Evolutionary conservation across 1,140 invertebrate species (phyloP).

Genomic region (Eupristina koningsbergeri): DNA sequence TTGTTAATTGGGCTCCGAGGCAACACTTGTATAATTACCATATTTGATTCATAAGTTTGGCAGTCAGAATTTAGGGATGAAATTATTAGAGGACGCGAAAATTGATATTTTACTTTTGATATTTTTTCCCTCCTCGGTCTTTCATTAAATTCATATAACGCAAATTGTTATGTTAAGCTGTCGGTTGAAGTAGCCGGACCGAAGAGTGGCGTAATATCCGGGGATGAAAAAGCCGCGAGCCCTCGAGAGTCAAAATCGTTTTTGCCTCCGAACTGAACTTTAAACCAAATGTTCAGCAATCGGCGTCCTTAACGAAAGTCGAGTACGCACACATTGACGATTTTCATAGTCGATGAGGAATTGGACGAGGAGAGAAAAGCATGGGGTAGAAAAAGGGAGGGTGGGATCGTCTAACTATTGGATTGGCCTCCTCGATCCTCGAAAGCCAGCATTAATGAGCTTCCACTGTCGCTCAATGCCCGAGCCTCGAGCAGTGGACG

Average conservation of each 20-base stretch:
- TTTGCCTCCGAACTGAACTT: neutral
- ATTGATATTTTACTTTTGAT: neutral
- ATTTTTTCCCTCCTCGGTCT: neutral
- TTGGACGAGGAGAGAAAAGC: constrained; percentile 4
- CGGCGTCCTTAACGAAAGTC: neutral
- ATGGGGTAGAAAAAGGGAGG: too few relatives aligned
- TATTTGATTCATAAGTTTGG: neutral
- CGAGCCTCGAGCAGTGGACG: neutral
- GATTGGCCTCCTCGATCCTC: neutral
- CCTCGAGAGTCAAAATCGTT: neutral
- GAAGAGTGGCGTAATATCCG: neutral
- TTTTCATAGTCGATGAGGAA: neutral
- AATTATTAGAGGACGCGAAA: neutral
- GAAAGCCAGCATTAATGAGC: constrained; percentile 13
- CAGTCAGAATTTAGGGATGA: neutral
- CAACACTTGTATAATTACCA: neutral
- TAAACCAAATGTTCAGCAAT: neutral
- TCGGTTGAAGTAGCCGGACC: neutral
- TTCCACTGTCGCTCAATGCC: neutral
- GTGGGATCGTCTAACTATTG: neutral
- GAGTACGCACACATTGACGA: neutral
- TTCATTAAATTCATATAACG: constrained; percentile 1
- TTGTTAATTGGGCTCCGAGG: too few relatives aligned
- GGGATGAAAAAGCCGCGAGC: neutral
- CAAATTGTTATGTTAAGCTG: neutral